Percentiles rank a stretch among this genome's conserved stretches.
Evolutionary conservation across 2,113 vertebrate species (phyloP).

Genomic region (Bostrychus sinensis): DNA sequence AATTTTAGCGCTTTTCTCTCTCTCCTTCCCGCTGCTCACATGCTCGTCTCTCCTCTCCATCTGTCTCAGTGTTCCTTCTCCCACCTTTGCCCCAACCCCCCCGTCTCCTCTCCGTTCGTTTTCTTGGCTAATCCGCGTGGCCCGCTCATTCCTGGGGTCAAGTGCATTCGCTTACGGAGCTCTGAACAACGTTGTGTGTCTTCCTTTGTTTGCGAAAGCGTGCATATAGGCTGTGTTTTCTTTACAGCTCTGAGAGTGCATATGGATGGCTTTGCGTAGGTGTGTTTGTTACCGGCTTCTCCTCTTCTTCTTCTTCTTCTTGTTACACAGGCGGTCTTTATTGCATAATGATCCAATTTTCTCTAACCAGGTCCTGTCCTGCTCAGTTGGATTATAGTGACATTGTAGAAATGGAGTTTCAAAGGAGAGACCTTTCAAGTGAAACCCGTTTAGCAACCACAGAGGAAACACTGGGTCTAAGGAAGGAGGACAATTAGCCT

Average conservation of each 20-base stretch:
- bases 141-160: conserved; percentile 21
- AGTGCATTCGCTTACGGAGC: conserved; percentile 18
- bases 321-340: conserved; percentile 25
- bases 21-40: neutral
- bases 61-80: conserved; percentile 20
- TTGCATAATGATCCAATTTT: conserved; percentile 29
- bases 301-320: conserved; percentile 11
- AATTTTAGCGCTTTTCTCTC: conserved; percentile 25
- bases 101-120: neutral
- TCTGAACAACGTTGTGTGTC: neutral
- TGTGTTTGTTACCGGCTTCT: conserved; percentile 20
- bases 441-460: conserved; percentile 9
- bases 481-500: neutral
- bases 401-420: conserved; percentile 15
- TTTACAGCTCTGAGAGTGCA: neutral
- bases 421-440: conserved; percentile 19
- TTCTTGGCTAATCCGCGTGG: conserved; percentile 7
- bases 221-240: neutral
- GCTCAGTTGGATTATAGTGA: conserved; percentile 30
- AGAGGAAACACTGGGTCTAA: neutral
- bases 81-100: neutral
- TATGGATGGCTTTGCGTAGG: neutral
- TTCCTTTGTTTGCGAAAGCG: neutral
- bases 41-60: conserved; percentile 20
- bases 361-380: conserved; percentile 5